A percentile compares a stretch with the other conserved stretches of the same genome.
These are phyloP conservation scores for Erannis defoliaria DNA, from an alignment of 2,888 invertebrate genomes.

Conservation along the genomic window DNA sequence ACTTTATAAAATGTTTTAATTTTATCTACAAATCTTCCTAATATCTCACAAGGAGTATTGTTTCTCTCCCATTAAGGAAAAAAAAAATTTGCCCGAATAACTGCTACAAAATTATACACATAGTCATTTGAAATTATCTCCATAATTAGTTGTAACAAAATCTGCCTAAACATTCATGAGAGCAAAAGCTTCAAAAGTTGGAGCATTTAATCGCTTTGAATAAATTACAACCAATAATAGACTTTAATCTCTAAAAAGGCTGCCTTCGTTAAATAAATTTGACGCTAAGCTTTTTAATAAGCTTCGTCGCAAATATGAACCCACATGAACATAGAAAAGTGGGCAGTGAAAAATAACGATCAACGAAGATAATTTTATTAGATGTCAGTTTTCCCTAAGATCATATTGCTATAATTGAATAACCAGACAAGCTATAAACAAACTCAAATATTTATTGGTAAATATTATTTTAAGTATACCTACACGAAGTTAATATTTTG, in stretches of 20 bases:
- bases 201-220: slow-evolving; percentile 23
- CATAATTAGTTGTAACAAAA: slow-evolving; percentile 7
- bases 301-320: slow-evolving; percentile 7
- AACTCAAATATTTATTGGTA: no score
- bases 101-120: background rate
- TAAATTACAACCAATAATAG: slow-evolving; percentile 31
- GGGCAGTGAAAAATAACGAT: no score
- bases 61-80: no score
- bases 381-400: no score
- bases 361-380: no score
- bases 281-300: slow-evolving; percentile 18
- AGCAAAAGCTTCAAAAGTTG: slow-evolving; percentile 24
- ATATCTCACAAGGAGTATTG: no score
- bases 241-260: slow-evolving; percentile 28
- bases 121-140: background rate
- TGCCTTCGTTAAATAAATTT: slow-evolving; percentile 17
- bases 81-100: background rate
- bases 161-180: slow-evolving; percentile 12
- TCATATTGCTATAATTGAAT: no score
- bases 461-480: no score
- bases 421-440: no score
- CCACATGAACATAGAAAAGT: background rate
- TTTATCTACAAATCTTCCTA: no score
- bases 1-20: no score
- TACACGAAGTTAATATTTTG: no score